Conservation (phyloP, 2,113 vertebrate genomes). For the Natator depressus region DNA sequence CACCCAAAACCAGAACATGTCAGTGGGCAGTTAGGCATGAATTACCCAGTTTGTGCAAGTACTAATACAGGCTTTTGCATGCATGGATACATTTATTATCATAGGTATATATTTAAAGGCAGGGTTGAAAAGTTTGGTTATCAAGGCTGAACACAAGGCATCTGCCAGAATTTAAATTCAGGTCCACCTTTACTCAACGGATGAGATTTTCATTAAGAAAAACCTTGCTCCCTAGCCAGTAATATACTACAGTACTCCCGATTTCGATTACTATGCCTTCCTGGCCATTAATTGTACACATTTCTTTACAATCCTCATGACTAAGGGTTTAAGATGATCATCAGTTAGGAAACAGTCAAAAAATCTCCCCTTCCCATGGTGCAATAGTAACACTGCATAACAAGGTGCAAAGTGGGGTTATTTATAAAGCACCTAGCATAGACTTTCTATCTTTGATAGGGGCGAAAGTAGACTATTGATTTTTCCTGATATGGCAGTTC, state of each 20-base stretch:
- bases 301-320: not conserved
- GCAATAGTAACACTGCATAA: accelerated
- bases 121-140: not conserved
- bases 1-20: not conserved
- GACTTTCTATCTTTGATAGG: not conserved
- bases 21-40: not conserved
- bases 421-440: not conserved
- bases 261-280: not conserved
- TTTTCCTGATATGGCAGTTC: not conserved
- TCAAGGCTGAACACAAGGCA: not conserved
- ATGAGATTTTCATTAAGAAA: not conserved
- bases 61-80: not conserved
- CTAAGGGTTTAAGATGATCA: not conserved
- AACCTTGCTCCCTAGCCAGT: not conserved
- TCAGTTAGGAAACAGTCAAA: not conserved
- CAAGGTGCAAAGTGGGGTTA: not conserved
- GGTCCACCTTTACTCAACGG: not conserved
- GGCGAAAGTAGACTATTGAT: not conserved
- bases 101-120: accelerated
- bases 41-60: not conserved
- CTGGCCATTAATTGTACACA: not conserved
- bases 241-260: not conserved
- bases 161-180: not conserved
- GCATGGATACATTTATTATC: not conserved
- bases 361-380: not conserved